Base-by-base conservation (phyloP, 2,797 vertebrate genomes). In the Sebastolobus alascanus region DNA sequence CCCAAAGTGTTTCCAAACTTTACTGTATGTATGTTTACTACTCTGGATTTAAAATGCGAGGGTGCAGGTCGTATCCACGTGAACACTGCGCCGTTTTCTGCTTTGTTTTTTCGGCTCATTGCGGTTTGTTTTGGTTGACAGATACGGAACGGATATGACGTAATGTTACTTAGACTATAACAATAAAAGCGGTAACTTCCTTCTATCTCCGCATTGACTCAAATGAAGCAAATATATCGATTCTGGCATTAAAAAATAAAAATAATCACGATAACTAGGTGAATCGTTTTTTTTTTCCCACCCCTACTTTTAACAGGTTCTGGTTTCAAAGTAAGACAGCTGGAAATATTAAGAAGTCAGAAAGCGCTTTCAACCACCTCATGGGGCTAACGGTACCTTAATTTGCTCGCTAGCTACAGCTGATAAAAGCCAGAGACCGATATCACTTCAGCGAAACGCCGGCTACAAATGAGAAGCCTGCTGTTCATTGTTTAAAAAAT, bases 231-330 rank as follows among this genome's bases (percentile, higher is more conserved):
- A 50, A 50, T 50, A 50, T 20, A 50, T 1, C 20, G 18, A 50
- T 50, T 20, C 0, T 50, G 18, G 46, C 18, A 50, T 50, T 0
- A 20, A 50, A 50, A 37, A 37, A 37, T 9, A 50, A 46, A 50
- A n/a, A 18, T 20, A 52, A 52, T n/a, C 18, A 20, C 3, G 0
- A 52, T n/a, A 52, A 18, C 20, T n/a, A 50, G 0, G 46, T 0
- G 46, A 50, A n/a, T 50, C 0, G 0, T 20, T 50, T n/a, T 50
- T n/a, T 46, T 52, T 50, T 50, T 4, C 43, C 46, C 8, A 52
- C 46, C 18, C 46, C 46, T n/a, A 52, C 3, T 27, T 64, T 63
- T 43, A 29, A 46, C 20, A 59, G 5, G 11, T 33, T 68, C 60
- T 20, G 4, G 18, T 52, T 52, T n/a, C 18, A 52, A 63, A 50